Conservation (phyloP, 1,140 invertebrate genomes). For the Heliconius hermathena region DNA sequence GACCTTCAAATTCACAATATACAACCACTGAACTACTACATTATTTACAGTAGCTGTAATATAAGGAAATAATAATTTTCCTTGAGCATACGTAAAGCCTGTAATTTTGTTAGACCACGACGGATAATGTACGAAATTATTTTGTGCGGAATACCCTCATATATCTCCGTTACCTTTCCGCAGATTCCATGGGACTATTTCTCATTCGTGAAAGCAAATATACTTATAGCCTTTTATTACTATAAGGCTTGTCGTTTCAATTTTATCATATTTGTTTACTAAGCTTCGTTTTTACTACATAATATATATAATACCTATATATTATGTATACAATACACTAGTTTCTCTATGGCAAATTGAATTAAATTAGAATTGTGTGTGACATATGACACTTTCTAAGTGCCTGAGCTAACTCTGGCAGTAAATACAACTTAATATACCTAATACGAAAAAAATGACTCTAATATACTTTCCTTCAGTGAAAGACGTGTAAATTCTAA, state of each 20-base stretch:
- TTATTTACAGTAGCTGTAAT: background rate
- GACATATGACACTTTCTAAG: no score
- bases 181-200: constrained; percentile 14
- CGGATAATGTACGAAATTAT: constrained; percentile 14
- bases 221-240: background rate
- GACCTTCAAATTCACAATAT: no score
- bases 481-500: constrained; percentile 19
- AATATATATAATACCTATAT: no score
- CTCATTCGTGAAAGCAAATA: background rate
- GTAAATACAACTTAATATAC: no score
- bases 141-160: background rate
- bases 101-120: background rate
- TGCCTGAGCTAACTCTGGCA: no score
- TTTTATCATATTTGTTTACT: background rate
- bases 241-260: background rate
- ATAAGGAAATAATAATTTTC: constrained; percentile 3
- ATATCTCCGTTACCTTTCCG: constrained; percentile 6
- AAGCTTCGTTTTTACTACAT: background rate
- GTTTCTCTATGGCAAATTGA: no score
- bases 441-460: background rate
- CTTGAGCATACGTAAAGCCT: constrained; percentile 5
- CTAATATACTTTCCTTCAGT: background rate
- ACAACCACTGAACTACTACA: background rate
- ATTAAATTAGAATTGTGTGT: no score
- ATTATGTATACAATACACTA: no score